These are phyloP conservation scores for Mobula hypostoma DNA, from an alignment of 2,113 vertebrate species.

Conservation along the genomic window DNA sequence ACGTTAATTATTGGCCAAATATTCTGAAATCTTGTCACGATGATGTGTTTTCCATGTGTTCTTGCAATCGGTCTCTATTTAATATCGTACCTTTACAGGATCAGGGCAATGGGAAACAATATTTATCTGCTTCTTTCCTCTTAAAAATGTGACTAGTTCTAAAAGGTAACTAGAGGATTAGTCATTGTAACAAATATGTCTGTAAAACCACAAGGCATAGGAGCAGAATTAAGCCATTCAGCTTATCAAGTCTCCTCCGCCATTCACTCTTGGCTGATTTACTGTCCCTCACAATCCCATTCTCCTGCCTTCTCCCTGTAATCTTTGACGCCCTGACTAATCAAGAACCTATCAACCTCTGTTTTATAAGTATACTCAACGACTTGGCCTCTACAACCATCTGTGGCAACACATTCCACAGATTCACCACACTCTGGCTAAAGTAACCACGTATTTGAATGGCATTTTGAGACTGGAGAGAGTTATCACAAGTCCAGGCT, in stretches of 20 bases:
- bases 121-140: background rate
- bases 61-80: background rate
- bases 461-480: background rate
- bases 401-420: too few relatives aligned
- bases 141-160: background rate
- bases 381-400: too few relatives aligned
- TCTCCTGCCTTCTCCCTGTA: too few relatives aligned
- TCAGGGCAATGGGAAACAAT: background rate
- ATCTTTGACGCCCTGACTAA: too few relatives aligned
- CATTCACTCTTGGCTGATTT: too few relatives aligned
- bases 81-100: background rate
- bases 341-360: too few relatives aligned
- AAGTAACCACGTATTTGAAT: background rate
- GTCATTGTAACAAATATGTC: background rate
- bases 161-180: background rate
- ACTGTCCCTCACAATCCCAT: too few relatives aligned
- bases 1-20: background rate
- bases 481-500: background rate
- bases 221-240: too few relatives aligned
- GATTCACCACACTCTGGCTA: too few relatives aligned
- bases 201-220: too few relatives aligned
- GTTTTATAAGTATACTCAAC: too few relatives aligned
- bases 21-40: background rate
- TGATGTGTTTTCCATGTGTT: background rate
- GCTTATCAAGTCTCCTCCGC: too few relatives aligned